Evolutionary conservation across 1,140 invertebrate species (phyloP), one percentile per base, ranked within the genome.

Genomic region (Monomorium pharaonis): DNA sequence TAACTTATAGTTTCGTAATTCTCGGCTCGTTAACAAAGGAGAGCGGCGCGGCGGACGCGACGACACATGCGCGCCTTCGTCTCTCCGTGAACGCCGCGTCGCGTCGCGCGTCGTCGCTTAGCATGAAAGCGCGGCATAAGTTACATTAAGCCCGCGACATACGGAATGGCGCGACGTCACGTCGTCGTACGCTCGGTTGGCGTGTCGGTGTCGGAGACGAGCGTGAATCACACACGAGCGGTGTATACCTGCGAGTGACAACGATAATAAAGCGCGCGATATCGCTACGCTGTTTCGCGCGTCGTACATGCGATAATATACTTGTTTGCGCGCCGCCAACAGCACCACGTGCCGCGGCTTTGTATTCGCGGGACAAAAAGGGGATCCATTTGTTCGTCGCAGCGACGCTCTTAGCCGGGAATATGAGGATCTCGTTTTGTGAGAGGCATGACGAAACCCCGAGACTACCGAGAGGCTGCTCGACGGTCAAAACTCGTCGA

Each of bases 1-100:
- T n/a, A n/a, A 63, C 62, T 58, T 12, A 21, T n/a, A 49, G 21
- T 88, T 84, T 88, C 78, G 77, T 70, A 87, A 88, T 76, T 51
- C 51, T 51, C 21, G 33, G 44, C n/a, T 30, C 33, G 70, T 65
- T 51, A 84, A 88, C 86, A 86, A 86, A 86, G 84, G 63, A 84
- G 81, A 76, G 37, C 86, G 27, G 49, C 70, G 37, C 86, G 27
- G 49, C 70, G 62, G 67, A 37, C 47, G 44, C 70, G 86, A 70
- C 56, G 65, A 84, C 65, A 49, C n/a, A n/a, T n/a, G n/a, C 47
- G 83, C 56, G 49, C 49, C 58, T 62, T 62, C 60, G 49, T 24
- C 24, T 62, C 47, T 51, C 54, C 63, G 54, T 30, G 47, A 24
- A n/a, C 14, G 18, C 21, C 54, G 21, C 21, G 21, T 30, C n/a